phyloP scores from a whole-genome alignment of 2,888 invertebrate genomes.

The Eucera pruinosa region DNA sequence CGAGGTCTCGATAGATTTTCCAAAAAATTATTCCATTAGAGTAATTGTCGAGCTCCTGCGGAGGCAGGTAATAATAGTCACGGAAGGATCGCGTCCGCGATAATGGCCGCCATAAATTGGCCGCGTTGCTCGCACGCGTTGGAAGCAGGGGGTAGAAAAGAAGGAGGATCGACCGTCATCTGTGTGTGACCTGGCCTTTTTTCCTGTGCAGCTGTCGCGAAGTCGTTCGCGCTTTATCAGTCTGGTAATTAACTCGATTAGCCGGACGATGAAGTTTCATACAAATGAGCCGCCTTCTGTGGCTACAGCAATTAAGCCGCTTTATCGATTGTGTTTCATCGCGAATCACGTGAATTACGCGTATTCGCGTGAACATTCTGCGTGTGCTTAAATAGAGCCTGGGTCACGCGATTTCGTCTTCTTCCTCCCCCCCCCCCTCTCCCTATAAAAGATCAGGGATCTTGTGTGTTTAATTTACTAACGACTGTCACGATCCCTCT shows the following conservation, averaged over 20 bases:
- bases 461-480: conserved; percentile 48
- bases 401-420: conserved; percentile 52
- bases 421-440: too few relatives aligned
- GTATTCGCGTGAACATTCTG: conserved; percentile 42
- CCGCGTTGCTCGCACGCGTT: not conserved
- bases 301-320: conserved; percentile 56
- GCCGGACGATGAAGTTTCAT: conserved; percentile 58
- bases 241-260: conserved; percentile 71
- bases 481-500: conserved; percentile 28
- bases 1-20: conserved; percentile 67
- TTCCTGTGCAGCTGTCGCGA: conserved; percentile 57
- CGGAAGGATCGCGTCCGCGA: conserved; percentile 74
- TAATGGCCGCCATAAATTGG: conserved; percentile 78
- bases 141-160: not conserved
- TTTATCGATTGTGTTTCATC: conserved; percentile 62
- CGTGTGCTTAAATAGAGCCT: conserved; percentile 26
- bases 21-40: conserved; percentile 80
- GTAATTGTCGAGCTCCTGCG: conserved; percentile 75
- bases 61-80: conserved; percentile 71
- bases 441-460: conserved; percentile 12
- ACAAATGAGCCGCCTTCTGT: conserved; percentile 60
- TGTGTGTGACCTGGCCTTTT: conserved; percentile 29
- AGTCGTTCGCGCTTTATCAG: conserved; percentile 60
- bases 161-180: conserved; percentile 54
- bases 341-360: conserved; percentile 62